phyloP scores from a whole-genome alignment of 53 echinoderm and acorn worm species.

The Temnopleurus reevesii region DNA sequence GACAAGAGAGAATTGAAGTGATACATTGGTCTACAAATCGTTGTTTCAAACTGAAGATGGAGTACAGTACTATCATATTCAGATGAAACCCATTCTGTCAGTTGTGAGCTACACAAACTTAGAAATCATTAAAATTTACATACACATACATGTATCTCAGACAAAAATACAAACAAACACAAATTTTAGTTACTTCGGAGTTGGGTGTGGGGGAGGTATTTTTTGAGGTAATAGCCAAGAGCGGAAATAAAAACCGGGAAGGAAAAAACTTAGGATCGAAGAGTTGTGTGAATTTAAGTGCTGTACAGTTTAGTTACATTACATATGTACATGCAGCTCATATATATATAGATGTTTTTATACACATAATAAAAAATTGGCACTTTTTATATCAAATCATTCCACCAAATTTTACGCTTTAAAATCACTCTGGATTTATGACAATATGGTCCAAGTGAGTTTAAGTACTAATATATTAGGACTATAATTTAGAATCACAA shows the following conservation, averaged over 20 bases:
- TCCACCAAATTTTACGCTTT: neutral
- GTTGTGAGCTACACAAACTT: too few species aligned
- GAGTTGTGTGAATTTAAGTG: neutral
- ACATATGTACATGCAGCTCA: slow-evolving; percentile 59
- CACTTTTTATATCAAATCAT: slow-evolving; percentile 55
- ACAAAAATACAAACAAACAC: neutral
- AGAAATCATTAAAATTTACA: too few species aligned
- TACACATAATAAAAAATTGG: slow-evolving; percentile 51
- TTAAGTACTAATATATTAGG: neutral
- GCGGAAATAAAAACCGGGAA: neutral
- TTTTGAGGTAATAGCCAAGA: slow-evolving; percentile 9
- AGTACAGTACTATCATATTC: too few species aligned
- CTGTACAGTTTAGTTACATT: slow-evolving; percentile 40
- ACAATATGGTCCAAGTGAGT: neutral
- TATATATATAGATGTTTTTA: slow-evolving; percentile 55
- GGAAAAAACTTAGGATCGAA: neutral
- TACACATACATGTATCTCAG: too few species aligned
- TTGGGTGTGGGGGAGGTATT: neutral
- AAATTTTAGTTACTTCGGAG: neutral
- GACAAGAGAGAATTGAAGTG: too few species aligned
- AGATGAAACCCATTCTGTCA: too few species aligned
- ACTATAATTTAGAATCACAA: slow-evolving; percentile 3
- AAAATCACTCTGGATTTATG: neutral
- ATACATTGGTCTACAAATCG: too few species aligned
- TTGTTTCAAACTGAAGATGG: too few species aligned